Base-by-base conservation (phyloP, 2,113 vertebrate genomes). In the Oncorhynchus masou region DNA sequence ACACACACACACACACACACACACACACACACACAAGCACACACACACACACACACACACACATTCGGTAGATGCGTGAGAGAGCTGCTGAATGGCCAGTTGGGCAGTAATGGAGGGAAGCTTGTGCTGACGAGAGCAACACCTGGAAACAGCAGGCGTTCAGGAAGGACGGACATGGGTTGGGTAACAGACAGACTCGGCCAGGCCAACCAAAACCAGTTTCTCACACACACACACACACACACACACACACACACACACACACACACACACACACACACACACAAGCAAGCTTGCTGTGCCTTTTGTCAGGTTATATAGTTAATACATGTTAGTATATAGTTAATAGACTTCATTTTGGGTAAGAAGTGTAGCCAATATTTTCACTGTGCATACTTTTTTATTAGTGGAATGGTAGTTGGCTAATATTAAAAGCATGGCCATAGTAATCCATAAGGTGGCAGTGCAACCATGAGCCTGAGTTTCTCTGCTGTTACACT, bases 101-200 rank as follows among this genome's bases (percentile, higher is more conserved):
- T 79, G 64, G 81, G 12, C 74, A 77, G 68, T 59, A 83, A 74
- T 77, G 71, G 54, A 74, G 84, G 69, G 76, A 71, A 83, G 77
- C 77, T 15, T 74, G 49, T 74, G 39, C 64, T 79, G 72, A 83
- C 16, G 71, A 74, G 81, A 75, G 64, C 22, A 77, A 77, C 78
- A 81, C 81, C 78, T 85, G 78, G 71, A 70, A 51, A 74, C 79
- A 81, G 79, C 74, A 70, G 31, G 83, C 25, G 51, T 45, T 24
- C 78, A 73, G 82, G 75, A 75, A 78, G 49, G 66, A 64, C 4
- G 39, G 48, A 11, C 9, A 45, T 11, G 39, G 39, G 39, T 12
- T 45, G 39, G 39, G 8, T 45, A 45, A 45, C 39, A 45, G 9
- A 9, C 39, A 45, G 9, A 45, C 9, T 45, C 9, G 9, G 39